Percentiles rank a stretch among this genome's conserved stretches.
These are phyloP conservation scores for Drosophila antonietae DNA, from an alignment of 2,888 invertebrate species.

Conservation along the genomic window DNA sequence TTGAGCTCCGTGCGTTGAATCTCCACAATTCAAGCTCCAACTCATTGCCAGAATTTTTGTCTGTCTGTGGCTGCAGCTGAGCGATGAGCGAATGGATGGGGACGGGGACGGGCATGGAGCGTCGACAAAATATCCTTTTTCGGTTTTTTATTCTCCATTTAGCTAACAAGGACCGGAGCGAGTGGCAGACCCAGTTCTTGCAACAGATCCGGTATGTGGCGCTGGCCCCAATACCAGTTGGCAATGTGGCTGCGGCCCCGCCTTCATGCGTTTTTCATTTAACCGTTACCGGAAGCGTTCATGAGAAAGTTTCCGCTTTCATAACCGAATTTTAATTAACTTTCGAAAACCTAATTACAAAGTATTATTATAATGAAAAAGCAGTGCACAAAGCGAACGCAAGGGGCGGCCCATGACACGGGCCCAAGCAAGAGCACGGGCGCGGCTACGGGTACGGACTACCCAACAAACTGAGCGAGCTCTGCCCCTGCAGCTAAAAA, in stretches of 20 bases:
- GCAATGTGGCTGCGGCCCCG: conserved; percentile 32
- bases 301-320: conserved; percentile 84
- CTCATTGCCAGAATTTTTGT: conserved; percentile 39
- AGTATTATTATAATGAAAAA: conserved; percentile 84
- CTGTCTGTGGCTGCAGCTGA: conserved; percentile 43
- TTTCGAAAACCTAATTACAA: conserved; percentile 85
- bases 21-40: conserved; percentile 44
- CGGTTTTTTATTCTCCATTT: conserved; percentile 49
- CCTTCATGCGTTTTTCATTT: conserved; percentile 68
- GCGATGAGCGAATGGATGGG: background rate
- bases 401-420: conserved; percentile 38
- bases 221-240: conserved; percentile 19
- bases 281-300: conserved; percentile 80
- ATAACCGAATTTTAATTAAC: conserved; percentile 85
- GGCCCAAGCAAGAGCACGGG: conserved; percentile 15
- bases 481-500: conserved; percentile 72
- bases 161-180: conserved; percentile 51
- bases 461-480: conserved; percentile 40
- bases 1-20: conserved; percentile 60
- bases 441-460: conserved; percentile 11
- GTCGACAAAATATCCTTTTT: conserved; percentile 35
- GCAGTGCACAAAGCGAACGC: conserved; percentile 77
- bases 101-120: background rate
- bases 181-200: conserved; percentile 37
- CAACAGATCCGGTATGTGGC: conserved; percentile 26